phyloP scores from a whole-genome alignment of 2,888 invertebrate genomes.

The Caenorhabditis sp. region DNA sequence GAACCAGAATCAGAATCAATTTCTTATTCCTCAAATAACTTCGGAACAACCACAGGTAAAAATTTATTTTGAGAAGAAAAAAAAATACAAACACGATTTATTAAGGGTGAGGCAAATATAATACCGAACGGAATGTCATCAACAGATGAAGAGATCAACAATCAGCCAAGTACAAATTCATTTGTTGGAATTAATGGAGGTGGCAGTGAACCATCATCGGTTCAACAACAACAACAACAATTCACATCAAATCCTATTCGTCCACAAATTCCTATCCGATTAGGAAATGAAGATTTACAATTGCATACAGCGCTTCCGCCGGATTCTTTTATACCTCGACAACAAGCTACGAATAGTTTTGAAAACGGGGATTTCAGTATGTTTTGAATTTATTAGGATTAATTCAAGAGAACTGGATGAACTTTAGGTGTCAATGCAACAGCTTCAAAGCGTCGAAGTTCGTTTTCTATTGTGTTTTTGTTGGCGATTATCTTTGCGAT shows the following conservation, averaged over 20 bases:
- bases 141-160: not conserved
- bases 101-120: not conserved
- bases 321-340: not conserved
- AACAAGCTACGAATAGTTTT: not conserved
- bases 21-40: not conserved
- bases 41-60: not conserved
- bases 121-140: not conserved
- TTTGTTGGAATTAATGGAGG: not conserved
- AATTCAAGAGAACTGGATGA: not conserved
- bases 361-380: not conserved
- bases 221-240: slow-evolving; percentile 3
- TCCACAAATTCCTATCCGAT: slow-evolving; percentile 4
- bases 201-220: not conserved
- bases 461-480: slow-evolving; percentile 22
- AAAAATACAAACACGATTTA: too few relatives aligned
- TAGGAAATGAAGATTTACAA: not conserved
- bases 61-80: too few relatives aligned
- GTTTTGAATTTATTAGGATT: not conserved
- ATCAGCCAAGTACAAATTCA: not conserved
- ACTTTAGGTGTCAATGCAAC: slow-evolving; percentile 1
- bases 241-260: slow-evolving; percentile 2
- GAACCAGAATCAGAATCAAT: not conserved
- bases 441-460: slow-evolving; percentile 1
- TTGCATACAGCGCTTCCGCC: not conserved
- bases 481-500: slow-evolving; percentile 10